phyloP scores from a whole-genome alignment of 2,113 vertebrate species.

The Gymnorhina tibicen region DNA sequence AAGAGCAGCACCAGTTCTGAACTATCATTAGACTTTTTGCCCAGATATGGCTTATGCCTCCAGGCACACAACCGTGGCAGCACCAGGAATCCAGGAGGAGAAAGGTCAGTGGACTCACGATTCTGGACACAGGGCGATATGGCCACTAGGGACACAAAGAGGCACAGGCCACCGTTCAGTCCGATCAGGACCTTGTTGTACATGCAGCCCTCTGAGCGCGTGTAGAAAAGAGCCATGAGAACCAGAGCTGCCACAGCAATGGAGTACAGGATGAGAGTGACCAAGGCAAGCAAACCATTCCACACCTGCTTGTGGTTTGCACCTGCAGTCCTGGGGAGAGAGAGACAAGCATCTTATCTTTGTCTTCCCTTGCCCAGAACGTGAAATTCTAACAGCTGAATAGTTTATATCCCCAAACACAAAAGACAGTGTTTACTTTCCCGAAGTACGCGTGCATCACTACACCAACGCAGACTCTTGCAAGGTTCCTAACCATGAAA shows the following conservation, averaged over 20 bases:
- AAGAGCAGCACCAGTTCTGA: background rate
- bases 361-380: background rate
- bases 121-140: slow-evolving; percentile 90
- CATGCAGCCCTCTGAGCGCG: slow-evolving; percentile 79
- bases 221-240: slow-evolving; percentile 88
- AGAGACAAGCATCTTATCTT: background rate
- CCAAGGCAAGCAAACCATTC: slow-evolving; percentile 87
- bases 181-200: slow-evolving; percentile 92
- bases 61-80: background rate
- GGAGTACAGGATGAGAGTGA: slow-evolving; percentile 86
- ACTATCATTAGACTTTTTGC: background rate
- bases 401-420: background rate
- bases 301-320: slow-evolving; percentile 85
- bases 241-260: slow-evolving; percentile 82
- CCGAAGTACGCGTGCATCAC: fast-evolving
- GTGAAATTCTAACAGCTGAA: background rate
- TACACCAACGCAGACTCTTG: background rate
- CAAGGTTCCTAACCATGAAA: background rate
- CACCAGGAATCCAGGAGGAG: background rate
- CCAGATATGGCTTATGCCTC: background rate
- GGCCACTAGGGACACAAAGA: slow-evolving; percentile 86
- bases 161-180: slow-evolving; percentile 85
- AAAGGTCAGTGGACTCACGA: slow-evolving; percentile 72
- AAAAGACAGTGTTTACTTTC: background rate
- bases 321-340: slow-evolving; percentile 82